A percentile compares a stretch with the other conserved stretches of the same genome.
phyloP scores from a whole-genome alignment of 2,888 invertebrate genomes.

The Lucinisca nassula region DNA sequence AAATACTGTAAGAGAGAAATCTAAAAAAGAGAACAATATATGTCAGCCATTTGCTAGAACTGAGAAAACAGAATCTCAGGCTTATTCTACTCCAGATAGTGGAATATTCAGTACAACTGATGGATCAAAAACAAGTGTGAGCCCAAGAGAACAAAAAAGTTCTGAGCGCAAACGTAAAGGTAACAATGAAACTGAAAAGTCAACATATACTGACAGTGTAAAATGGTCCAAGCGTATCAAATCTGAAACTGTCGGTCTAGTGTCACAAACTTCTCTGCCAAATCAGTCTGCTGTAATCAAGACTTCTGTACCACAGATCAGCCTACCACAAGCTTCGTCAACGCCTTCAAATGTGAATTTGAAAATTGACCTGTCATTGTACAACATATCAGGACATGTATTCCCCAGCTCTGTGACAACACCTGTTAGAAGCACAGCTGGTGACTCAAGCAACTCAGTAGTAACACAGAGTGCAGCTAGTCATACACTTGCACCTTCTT shows the following conservation, averaged over 20 bases:
- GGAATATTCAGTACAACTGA: neutral
- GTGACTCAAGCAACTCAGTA: neutral
- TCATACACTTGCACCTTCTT: slow-evolving; percentile 21
- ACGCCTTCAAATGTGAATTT: slow-evolving; percentile 59
- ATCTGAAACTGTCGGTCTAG: neutral
- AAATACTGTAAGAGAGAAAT: neutral
- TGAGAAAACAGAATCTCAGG: neutral
- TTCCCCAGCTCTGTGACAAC: slow-evolving; percentile 2
- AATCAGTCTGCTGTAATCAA: slow-evolving; percentile 18
- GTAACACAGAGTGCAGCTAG: neutral
- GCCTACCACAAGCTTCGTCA: neutral
- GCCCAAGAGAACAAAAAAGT: neutral
- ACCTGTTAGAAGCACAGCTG: neutral
- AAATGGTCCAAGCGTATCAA: neutral
- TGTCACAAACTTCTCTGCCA: neutral
- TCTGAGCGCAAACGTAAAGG: neutral
- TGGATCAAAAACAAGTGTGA: neutral
- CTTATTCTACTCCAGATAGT: neutral
- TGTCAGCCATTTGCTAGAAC: too few relatives aligned
- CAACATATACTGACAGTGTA: neutral
- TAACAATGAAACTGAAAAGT: neutral
- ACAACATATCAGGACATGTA: slow-evolving; percentile 62
- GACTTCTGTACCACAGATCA: neutral
- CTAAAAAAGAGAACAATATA: neutral
- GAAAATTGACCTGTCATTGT: slow-evolving; percentile 66